Evolutionary conservation across 2,113 vertebrate species (phyloP), one percentile per base, ranked within the genome.

Genomic region (Rallus limicola): DNA sequence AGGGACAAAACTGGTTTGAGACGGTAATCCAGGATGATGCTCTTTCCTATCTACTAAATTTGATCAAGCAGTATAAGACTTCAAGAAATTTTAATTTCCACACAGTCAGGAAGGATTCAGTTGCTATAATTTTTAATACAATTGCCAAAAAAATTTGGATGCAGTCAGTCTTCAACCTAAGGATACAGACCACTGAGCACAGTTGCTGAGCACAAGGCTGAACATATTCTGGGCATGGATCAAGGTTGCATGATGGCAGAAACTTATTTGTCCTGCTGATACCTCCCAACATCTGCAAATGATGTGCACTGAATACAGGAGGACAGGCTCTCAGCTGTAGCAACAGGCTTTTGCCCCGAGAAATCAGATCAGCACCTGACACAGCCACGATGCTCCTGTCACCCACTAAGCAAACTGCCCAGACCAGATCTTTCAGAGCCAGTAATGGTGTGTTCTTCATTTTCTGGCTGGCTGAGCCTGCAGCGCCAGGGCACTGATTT

Each of bases 401-500:
- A 0, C 19, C 26, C 2, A 1, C 84, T 36, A 40, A 65, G 72
- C 42, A 95, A 92, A 64, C 44, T 13, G n/a, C 52, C n/a, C 28
- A 26, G 40, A 63, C 23, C 86, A 88, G 60, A 64, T 7, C 31
- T 84, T 84, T 70, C 53, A 64, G 38, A 85, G 74, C 25, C 81
- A n/a, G 13, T 53, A 65, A 93, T 58, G 86, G 69, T 38, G 42
- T 65, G 40, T 58, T 88, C 67, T 62, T 76, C 74, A 85, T 92
- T 92, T 95, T 92, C 88, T 90, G 86, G 28, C 56, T 78, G 92
- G 80, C 31, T 83, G 85, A 78, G 59, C 71, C 50, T 46, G n/a
- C 64, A 88, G 88, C 1, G 1, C 36, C 10, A 7, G 31, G 63
- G 36, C 82, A 70, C 33, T 70, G 80, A 38, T 78, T 33, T 88